A percentile compares a stretch with the other conserved stretches of the same genome.
These are phyloP conservation scores for Protula sp. DNA, from an alignment of 2,888 invertebrate genomes.

Conservation along the genomic window DNA sequence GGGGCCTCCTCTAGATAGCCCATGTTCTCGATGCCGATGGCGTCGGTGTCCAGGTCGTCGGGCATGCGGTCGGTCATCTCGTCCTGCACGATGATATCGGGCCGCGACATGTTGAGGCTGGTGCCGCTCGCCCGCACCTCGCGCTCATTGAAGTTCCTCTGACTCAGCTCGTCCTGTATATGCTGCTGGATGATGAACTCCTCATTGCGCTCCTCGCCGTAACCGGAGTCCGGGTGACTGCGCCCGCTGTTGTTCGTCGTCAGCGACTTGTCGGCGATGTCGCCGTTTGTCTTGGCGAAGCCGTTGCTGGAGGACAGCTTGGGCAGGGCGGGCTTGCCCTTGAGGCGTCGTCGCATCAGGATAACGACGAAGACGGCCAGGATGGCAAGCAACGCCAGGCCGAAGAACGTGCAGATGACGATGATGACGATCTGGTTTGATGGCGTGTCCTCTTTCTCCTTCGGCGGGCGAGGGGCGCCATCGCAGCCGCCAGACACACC, in stretches of 20 bases:
- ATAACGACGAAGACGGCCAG: conserved; percentile 72
- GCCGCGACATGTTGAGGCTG: conserved; percentile 67
- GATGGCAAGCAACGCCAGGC: conserved; percentile 58
- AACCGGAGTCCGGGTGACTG: conserved; percentile 38
- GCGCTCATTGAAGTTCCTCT: conserved; percentile 80
- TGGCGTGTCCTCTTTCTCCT: too few relatives aligned
- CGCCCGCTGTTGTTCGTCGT: conserved; percentile 17
- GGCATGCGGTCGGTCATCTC: conserved; percentile 35
- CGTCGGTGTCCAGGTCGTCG: conserved; percentile 39
- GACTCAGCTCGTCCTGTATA: conserved; percentile 76
- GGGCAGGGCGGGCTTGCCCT: conserved; percentile 65
- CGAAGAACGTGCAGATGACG: conserved; percentile 88
- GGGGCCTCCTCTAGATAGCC: conserved; percentile 43
- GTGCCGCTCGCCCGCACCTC: conserved; percentile 61
- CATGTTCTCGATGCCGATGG: conserved; percentile 25
- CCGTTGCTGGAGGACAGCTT: not conserved
- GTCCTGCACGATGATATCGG: conserved; percentile 82
- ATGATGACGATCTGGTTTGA: conserved; percentile 72
- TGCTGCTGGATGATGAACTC: conserved; percentile 61
- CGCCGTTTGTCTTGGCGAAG: conserved; percentile 54
- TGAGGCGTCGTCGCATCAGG: conserved; percentile 67
- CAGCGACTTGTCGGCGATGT: conserved; percentile 15
- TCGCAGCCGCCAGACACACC: conserved; percentile 13
- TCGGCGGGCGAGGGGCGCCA: not conserved
- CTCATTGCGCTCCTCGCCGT: conserved; percentile 34